Percentiles rank a stretch among this genome's conserved stretches.
phyloP scores from a whole-genome alignment of 2,113 vertebrate genomes.

The Siniperca knerii region DNA sequence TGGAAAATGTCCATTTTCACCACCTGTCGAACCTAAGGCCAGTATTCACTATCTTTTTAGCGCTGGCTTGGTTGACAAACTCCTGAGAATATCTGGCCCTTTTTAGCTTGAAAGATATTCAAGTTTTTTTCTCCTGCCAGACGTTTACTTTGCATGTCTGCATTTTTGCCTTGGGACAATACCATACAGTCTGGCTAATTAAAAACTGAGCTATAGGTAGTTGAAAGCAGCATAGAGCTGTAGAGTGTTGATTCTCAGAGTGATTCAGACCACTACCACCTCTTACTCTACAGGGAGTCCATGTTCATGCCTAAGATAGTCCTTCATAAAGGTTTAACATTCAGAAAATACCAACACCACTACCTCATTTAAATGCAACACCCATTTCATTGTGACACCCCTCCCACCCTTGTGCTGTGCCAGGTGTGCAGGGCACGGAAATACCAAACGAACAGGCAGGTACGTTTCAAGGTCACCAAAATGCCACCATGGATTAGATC shows the following conservation, averaged over 20 bases:
- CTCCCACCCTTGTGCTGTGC: background rate
- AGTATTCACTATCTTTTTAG: constrained; percentile 1
- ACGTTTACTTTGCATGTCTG: background rate
- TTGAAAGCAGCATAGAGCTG: background rate
- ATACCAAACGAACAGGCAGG: constrained; percentile 34
- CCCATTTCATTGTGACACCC: background rate
- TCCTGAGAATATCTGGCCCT: background rate
- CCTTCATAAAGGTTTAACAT: background rate
- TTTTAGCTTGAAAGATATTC: background rate
- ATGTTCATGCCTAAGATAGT: background rate
- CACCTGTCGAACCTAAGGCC: background rate
- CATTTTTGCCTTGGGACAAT: background rate
- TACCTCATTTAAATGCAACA: constrained; percentile 35
- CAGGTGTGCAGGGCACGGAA: constrained; percentile 24
- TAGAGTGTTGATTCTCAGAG: constrained; percentile 14
- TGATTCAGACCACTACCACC: background rate
- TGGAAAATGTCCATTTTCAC: constrained; percentile 1
- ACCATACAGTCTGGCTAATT: constrained; percentile 3
- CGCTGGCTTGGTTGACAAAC: background rate
- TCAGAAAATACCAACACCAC: background rate
- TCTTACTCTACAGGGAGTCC: background rate
- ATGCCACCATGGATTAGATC: constrained; percentile 21
- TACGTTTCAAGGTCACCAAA: constrained; percentile 54
- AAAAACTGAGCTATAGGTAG: background rate
- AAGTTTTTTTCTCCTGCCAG: background rate